Conservation (phyloP, 2,888 invertebrate species). For the Dynastes maya region DNA sequence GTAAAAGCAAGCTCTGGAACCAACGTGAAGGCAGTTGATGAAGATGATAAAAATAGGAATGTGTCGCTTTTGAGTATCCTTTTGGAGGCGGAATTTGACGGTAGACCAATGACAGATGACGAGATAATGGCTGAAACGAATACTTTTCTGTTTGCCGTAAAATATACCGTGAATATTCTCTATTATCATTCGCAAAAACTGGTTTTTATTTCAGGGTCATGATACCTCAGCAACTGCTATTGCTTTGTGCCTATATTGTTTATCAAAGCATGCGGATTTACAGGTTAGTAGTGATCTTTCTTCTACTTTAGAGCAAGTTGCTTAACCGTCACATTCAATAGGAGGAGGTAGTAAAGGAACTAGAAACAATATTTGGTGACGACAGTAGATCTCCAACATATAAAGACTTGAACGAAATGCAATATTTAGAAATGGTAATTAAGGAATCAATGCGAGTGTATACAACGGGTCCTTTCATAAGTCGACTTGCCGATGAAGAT, state of each 20-base stretch:
- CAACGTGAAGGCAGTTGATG: neutral
- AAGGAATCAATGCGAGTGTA: slow-evolving; percentile 72
- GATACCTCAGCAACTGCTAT: slow-evolving; percentile 71
- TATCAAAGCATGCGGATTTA: slow-evolving; percentile 68
- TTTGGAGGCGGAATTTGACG: slow-evolving; percentile 64
- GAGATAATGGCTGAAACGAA: slow-evolving; percentile 81
- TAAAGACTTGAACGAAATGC: slow-evolving; percentile 71
- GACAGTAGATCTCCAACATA: slow-evolving; percentile 56
- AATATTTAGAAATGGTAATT: slow-evolving; percentile 72
- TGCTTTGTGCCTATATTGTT: slow-evolving; percentile 68
- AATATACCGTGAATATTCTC: no score
- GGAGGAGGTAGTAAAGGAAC: slow-evolving; percentile 66
- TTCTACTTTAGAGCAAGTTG: no score
- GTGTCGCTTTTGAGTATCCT: slow-evolving; percentile 77
- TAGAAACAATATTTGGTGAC: slow-evolving; percentile 63
- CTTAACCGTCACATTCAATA: neutral
- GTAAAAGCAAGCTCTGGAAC: neutral
- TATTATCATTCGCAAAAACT: no score
- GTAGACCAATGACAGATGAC: slow-evolving; percentile 71
- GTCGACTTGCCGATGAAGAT: slow-evolving; percentile 68
- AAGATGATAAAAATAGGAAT: neutral
- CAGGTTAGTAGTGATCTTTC: slow-evolving; percentile 58
- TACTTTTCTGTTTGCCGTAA: slow-evolving; percentile 82
- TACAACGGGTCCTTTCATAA: slow-evolving; percentile 72
- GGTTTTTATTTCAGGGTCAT: slow-evolving; percentile 66